Evolutionary conservation across 2,888 invertebrate species (phyloP), one percentile per base, ranked within the genome.

Genomic region (Sphinx pinastri): DNA sequence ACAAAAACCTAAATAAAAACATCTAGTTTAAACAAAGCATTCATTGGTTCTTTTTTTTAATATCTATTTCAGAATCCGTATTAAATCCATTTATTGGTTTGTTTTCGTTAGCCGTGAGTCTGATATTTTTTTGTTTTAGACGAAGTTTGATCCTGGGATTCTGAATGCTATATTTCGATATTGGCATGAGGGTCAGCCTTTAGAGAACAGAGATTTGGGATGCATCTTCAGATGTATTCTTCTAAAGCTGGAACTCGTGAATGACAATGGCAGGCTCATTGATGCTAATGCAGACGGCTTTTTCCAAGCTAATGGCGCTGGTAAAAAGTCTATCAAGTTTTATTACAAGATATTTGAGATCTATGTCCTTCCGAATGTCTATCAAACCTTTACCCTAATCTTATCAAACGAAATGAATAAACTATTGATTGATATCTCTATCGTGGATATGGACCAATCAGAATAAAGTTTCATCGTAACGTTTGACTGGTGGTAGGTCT

Each of bases 201-300:
- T 63, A 13, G 7, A 63, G 8, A 11, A 63, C 2, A 63, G 5
- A 19, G 12, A 47, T 11, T 13, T 47, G 49, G 63, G 63, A 11
- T 63, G 63, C 13, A 13, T 63, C 1, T 49, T 63, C 49, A 63
- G 63, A 63, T 63, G 63, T 49, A 19, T 63, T 49, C 49, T 63
- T 0, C 13, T 49, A 13, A 63, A 49, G 13, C 49, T 63, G 47
- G 63, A 63, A 63, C 49, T 63, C 49, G 47, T 63, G 2, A 19
- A 63, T 16, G 19, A 63, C 0, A 47, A 19, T 19, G 13, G 47
- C 11, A 63, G 13, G 3, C 19, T 63, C 3, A 19, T 19, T 13
- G 63, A 19, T 7, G 63, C 16, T 4, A 63, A 63, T 19, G 63
- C 63, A 1, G 47, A 49, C 1, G 47, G 63, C 13, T 63, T 63